Evolutionary conservation across 2,888 invertebrate genomes (phyloP), one percentile per base, ranked within the genome.

Genomic region (Thyatira batis): DNA sequence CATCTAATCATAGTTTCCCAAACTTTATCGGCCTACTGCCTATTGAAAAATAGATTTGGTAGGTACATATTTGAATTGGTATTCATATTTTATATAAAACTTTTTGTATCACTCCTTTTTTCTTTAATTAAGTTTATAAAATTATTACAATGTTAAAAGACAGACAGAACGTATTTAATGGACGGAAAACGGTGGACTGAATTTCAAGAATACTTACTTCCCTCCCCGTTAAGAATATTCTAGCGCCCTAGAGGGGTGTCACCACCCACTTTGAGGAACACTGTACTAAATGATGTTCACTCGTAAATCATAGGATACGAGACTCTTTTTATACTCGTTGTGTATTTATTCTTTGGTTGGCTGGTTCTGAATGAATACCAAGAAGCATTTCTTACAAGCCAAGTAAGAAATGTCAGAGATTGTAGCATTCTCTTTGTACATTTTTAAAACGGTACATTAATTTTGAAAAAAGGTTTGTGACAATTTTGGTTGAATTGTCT

Each of bases 291-390:
- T 73, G 73, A 80, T 73, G 69, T 73, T 69, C 61, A 63, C 67
- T 77, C 76, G 71, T 84, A 81, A 84, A 84, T 84, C 81, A 82
- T 78, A 76, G 65, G 69, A 69, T 59, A 67, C 62, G 58, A 51
- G 43, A 57, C 65, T 69, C 69, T 73, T 74, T 73, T 68, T 68
- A 49, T 61, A 27, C 52, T 57, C 64, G 59, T 64, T 66, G 62
- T 69, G 64, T 73, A 65, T 75, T 70, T 75, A 73, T 80, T 79
- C 69, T 63, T 55, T 69, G 67, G 65, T 64, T 54, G 52, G 67
- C 65, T 67, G 77, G 54, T 55, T 71, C 49, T 72, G 75, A 79
- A 81, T 77, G 67, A 66, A 56, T 53, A 50, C 27, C 27, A 27
- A 48, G 48, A 27, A 28, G 27, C 17, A 48, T 21, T 17, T 28